Conservation (phyloP, 2,888 invertebrate species). For the Synanthedon myopaeformis region DNA sequence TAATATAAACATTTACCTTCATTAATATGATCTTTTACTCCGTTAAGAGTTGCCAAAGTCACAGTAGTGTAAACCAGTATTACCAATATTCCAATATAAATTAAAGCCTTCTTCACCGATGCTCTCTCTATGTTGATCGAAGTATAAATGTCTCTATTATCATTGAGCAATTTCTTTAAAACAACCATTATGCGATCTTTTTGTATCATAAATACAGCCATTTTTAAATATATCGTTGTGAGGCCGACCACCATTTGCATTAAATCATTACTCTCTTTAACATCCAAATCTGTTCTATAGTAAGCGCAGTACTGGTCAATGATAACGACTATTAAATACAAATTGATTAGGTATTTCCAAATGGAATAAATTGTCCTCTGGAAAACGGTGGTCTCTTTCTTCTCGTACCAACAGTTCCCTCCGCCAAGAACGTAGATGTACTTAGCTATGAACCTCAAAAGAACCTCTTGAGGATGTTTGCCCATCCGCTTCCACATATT, state of each 20-base stretch:
- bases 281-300: neutral
- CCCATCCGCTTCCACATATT: neutral
- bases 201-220: neutral
- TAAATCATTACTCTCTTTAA: neutral
- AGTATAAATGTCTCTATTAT: neutral
- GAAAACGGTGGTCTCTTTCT: neutral
- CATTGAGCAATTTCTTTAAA: neutral
- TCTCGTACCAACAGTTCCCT: neutral
- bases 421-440: neutral
- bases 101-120: neutral
- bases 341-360: neutral
- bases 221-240: neutral
- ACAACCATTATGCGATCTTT: neutral
- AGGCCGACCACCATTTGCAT: neutral
- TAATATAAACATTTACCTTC: neutral
- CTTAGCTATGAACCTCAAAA: neutral
- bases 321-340: neutral
- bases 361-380: neutral
- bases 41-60: neutral
- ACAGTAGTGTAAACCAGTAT: neutral
- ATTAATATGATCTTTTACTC: neutral
- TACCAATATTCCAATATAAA: neutral
- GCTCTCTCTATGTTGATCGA: neutral
- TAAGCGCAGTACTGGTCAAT: neutral
- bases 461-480: neutral